Evolutionary conservation across 35 echinoderm and acorn worm species (phyloP).

Genomic region (Lytechinus variegatus): DNA sequence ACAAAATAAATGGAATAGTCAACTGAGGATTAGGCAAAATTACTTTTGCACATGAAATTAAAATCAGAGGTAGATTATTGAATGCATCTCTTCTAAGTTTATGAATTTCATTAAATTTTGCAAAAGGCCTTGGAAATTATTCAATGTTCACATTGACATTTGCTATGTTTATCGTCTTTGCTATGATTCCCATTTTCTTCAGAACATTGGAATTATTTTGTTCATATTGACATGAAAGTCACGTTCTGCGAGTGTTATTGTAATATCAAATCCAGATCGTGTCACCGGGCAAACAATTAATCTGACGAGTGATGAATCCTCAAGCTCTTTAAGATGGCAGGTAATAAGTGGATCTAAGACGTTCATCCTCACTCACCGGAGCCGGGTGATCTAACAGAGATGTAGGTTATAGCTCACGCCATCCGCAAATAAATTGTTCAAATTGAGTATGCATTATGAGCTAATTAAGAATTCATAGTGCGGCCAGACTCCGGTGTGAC

Average conservation of each 20-base stretch:
- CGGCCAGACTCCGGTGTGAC: not conserved
- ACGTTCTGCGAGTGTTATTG: not conserved
- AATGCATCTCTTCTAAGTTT: too few species aligned
- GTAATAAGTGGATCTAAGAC: not conserved
- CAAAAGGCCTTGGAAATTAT: too few species aligned
- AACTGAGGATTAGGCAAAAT: too few species aligned
- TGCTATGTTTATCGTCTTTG: too few species aligned
- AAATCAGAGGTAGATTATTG: too few species aligned
- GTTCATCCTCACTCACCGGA: not conserved
- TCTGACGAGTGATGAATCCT: not conserved
- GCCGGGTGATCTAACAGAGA: not conserved
- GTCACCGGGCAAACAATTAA: not conserved
- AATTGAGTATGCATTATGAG: slow-evolving; percentile 46
- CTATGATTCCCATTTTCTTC: too few species aligned
- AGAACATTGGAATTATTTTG: not conserved
- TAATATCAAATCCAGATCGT: not conserved
- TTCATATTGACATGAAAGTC: not conserved
- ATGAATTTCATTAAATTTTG: too few species aligned
- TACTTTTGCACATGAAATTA: too few species aligned
- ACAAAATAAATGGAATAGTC: too few species aligned
- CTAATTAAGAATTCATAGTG: slow-evolving; percentile 34
- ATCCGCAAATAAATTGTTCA: slow-evolving; percentile 42
- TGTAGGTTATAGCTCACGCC: not conserved
- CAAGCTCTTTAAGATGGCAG: not conserved
- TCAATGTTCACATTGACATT: too few species aligned